Evolutionary conservation across 2,797 vertebrate species (phyloP), one percentile per base, ranked within the genome.

Genomic region (Pseudochirops corinnae): DNA sequence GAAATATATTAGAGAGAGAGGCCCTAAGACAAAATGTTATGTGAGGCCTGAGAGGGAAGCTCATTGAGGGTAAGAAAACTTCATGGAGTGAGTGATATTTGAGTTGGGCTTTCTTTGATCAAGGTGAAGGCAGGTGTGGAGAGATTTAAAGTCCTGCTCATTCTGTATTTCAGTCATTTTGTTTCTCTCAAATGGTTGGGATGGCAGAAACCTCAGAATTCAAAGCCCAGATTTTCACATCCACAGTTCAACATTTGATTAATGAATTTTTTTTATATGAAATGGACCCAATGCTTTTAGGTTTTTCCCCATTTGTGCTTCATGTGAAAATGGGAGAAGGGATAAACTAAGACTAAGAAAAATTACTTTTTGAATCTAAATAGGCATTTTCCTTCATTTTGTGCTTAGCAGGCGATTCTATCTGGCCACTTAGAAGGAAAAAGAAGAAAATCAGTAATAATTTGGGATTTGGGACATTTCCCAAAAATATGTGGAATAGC

Each of bases 181-280:
- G 1, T 52, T 67, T 46, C 90, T 94, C 90, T 93, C 82, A 55
- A 52, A 93, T 58, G 56, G 94, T 67, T 50, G 58, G 55, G 31
- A 13, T 31, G 29, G 11, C 94, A 67, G 92, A 93, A 57, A 39
- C 94, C 93, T 33, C n/a, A 26, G 67, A 2, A 16, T 16, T 29
- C n/a, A 24, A 82, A 60, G 82, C 55, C 58, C 52, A 6, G 10
- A 57, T 33, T 53, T 52, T 92, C 50, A 92, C 57, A 18, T 95
- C 92, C 50, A 74, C 67, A 90, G 95, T 62, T 94, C 90, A 95
- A 93, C 96, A 97, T 31, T 92, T 67, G 56, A 90, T 60, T 3
- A 13, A 12, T 12, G 58, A 60, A 31, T 60, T 60, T 31, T 55
- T 55, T 60, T 29, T 29, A 60, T 29, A 62, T 62, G 31, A 62